These are phyloP conservation scores for Microctonus hyperodae DNA, from an alignment of 2,888 invertebrate species.

Conservation along the genomic window DNA sequence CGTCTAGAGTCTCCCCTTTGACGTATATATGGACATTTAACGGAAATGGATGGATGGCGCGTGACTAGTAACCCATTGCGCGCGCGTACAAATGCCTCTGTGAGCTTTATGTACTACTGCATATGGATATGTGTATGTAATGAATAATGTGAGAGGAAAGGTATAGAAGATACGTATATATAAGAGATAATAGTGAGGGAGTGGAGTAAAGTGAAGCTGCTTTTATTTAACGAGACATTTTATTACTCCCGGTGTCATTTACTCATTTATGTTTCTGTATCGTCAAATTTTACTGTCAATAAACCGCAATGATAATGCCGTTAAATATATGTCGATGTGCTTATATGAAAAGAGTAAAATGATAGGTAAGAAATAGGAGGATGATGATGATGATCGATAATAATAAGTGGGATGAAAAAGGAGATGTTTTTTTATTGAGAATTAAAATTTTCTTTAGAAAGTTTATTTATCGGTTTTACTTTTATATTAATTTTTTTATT, in stretches of 20 bases:
- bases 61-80: slow-evolving; percentile 47
- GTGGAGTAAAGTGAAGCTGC: neutral
- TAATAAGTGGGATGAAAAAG: neutral
- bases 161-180: neutral
- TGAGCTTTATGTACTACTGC: slow-evolving; percentile 20
- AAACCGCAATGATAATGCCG: neutral
- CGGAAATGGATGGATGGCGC: slow-evolving; percentile 58
- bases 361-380: too few species aligned
- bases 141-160: neutral
- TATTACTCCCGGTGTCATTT: neutral
- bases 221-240: neutral
- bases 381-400: neutral
- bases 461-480: too few species aligned
- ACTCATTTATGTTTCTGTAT: neutral
- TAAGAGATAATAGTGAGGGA: neutral
- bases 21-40: slow-evolving; percentile 29
- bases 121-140: neutral
- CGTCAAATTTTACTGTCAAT: neutral
- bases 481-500: neutral
- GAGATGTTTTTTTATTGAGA: neutral
- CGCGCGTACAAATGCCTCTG: slow-evolving; percentile 30
- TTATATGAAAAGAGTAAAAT: neutral
- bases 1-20: slow-evolving; percentile 26
- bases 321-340: neutral
- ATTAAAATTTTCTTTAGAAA: neutral